Base-by-base conservation (phyloP, 2,888 invertebrate genomes). In the Callinectes sapidus region DNA sequence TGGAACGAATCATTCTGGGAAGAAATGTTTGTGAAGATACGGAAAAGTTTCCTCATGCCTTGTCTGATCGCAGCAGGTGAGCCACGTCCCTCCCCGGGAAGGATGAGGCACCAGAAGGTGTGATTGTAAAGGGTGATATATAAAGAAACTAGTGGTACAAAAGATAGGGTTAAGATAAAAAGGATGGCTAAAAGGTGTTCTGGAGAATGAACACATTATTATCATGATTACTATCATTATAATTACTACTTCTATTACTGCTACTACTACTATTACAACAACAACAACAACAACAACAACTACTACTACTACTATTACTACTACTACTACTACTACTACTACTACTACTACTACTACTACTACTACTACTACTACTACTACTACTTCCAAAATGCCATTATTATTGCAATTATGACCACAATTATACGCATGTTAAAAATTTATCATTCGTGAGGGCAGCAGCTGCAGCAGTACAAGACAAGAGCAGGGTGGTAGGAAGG, bases 1-100 rank as follows among this genome's bases (percentile, higher is more conserved):
- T 39, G 10, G 48, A 87, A 87, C 87, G 87, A 87, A 87, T 42
- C n/a, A 42, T 42, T 87, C 10, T 48, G 87, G 87, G 32, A 35
- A 87, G n/a, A 13, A 28, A 23, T n/a, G 10, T 42, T 54, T 23
- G 28, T n/a, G 8, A 23, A 42, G 10, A 32, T 13, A 87, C 48
- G 87, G 23, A 39, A 23, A 87, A 48, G 87, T 48, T 87, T 48
- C 42, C n/a, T 54, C 1, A 28, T 35, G 28, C 87, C 42, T 28
- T n/a, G 54, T 87, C 87, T 48, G 87, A 87, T 87, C 87, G 13
- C 10, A 48, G n/a, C 13, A 54, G 87, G 10, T 87, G 39, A 87
- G 87, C 87, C 87, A n/a, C 28, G 54, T 23, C 87, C 54, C 32
- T 71, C n/a, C 23, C 71, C 54, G 8, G 81, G 90, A 32, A 54